Evolutionary conservation across 37 sponge, comb jelly and placozoan genomes (phyloP), one percentile per base, ranked within the genome.

Genomic region (Chondrilla cf. caribensis): DNA sequence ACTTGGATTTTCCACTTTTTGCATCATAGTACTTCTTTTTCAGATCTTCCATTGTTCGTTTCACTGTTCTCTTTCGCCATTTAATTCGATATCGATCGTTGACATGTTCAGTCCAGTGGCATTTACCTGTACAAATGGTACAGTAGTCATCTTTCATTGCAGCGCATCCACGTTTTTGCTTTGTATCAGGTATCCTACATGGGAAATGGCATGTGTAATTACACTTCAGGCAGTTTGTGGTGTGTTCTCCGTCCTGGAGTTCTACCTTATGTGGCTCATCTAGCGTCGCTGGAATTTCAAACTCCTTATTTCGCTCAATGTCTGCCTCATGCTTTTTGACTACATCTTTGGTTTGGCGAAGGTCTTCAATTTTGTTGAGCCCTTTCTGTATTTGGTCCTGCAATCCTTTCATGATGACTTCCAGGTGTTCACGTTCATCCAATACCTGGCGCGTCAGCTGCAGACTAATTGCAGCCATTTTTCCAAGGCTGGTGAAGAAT

Each of bases 381-480:
- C 86, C 83, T 0, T 26, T 43, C 9, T 43, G 55, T 3, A 90
- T 86, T 40, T 85, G 79, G 1, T 42, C 71, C 54, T 87, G 88
- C 0, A 93, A 55, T 17, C 84, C 72, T 47, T 80, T 0, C 26
- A 93, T 35, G 14, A 58, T 80, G 11, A 51, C 57, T 79, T 93
- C 85, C 0, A 93, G 72, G 11, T 83, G 79, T 28, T 85, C 58
- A 1, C 90, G 67, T 41, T 87, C 83, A 58, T 85, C 51, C 37
- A 93, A 41, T 7, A 93, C 90, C 35, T 87, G 75, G 28, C 72
- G 76, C 0, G 94, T 93, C 44, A 87, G 62, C 38, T 22, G 25
- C 42, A 93, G 70, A 64, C 90, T 90, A 2, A 31, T 29, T 6
- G 65, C 24, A 2, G 77, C 54, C 29, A 77, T 65, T 4, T 18